A percentile compares a stretch with the other conserved stretches of the same genome.
phyloP scores from a whole-genome alignment of 2,888 invertebrate genomes.

The Heteromyza rotundicornis region DNA sequence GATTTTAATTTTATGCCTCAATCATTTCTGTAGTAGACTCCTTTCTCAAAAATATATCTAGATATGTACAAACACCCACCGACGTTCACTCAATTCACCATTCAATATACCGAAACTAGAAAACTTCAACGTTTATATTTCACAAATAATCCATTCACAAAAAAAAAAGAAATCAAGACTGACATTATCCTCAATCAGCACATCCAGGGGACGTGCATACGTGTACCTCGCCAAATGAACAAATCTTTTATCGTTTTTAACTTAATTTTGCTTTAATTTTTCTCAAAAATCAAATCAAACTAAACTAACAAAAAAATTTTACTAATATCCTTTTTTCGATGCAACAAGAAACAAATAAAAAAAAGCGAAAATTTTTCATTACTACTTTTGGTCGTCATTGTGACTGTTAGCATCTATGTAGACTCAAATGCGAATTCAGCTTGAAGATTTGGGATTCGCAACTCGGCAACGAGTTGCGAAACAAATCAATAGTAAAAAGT shows the following conservation, averaged over 20 bases:
- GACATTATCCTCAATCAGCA: not conserved
- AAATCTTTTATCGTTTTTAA: constrained; percentile 28
- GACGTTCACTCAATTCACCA: too few species aligned
- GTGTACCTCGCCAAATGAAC: constrained; percentile 17
- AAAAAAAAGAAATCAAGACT: too few species aligned
- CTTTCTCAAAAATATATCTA: too few species aligned
- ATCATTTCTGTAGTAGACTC: too few species aligned
- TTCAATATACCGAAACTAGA: too few species aligned
- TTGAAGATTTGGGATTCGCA: not conserved
- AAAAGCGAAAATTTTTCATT: constrained; percentile 43
- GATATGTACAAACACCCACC: too few species aligned
- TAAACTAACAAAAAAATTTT: not conserved
- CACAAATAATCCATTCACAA: too few species aligned
- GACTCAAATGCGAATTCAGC: constrained; percentile 28
- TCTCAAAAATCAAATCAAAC: too few species aligned
- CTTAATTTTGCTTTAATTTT: not conserved
- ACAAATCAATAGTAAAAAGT: not conserved
- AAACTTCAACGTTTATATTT: too few species aligned
- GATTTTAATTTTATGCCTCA: too few species aligned
- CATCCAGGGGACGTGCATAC: not conserved
- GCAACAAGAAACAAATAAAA: not conserved
- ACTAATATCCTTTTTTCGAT: not conserved
- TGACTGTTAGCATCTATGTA: constrained; percentile 50
- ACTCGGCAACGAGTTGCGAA: not conserved
- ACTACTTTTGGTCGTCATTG: constrained; percentile 50